Conservation (phyloP, 1,140 invertebrate species). For the Temnothorax curvispinosus region DNA sequence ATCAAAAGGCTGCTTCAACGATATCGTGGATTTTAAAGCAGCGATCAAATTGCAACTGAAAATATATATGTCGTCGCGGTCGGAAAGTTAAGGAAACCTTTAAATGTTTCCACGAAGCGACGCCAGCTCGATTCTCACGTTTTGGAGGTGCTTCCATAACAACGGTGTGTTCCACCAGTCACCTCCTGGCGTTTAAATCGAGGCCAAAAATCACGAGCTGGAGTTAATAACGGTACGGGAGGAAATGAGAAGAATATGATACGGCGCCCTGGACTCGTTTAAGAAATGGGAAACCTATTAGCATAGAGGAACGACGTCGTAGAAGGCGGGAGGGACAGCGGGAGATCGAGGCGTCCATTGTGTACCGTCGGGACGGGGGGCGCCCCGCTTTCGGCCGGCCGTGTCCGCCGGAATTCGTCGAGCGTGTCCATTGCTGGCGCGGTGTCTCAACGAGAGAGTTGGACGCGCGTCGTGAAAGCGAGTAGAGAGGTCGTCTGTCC, state of each 20-base stretch:
- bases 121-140: slow-evolving; percentile 10
- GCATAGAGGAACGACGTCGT: slow-evolving; percentile 70
- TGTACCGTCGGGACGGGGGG: slow-evolving; percentile 33
- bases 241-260: slow-evolving; percentile 68
- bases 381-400: slow-evolving; percentile 71
- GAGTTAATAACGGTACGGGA: slow-evolving; percentile 55
- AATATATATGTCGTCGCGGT: background rate
- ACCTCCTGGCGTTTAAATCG: slow-evolving; percentile 26
- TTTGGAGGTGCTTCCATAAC: background rate
- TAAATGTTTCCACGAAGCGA: background rate
- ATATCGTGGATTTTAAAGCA: background rate
- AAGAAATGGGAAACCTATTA: slow-evolving; percentile 79
- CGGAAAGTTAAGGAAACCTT: background rate
- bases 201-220: slow-evolving; percentile 22
- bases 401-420: slow-evolving; percentile 75
- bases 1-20: background rate
- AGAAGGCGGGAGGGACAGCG: slow-evolving; percentile 42
- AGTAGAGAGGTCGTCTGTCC: slow-evolving; percentile 61
- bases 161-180: background rate
- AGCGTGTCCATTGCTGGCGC: slow-evolving; percentile 73
- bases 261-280: slow-evolving; percentile 47
- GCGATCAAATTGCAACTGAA: background rate
- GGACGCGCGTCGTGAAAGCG: slow-evolving; percentile 74
- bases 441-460: slow-evolving; percentile 78
- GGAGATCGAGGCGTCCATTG: slow-evolving; percentile 62